A percentile compares a stretch with the other conserved stretches of the same genome.
Evolutionary conservation across 2,888 invertebrate genomes (phyloP).

Genomic region (Idaea straminata): DNA sequence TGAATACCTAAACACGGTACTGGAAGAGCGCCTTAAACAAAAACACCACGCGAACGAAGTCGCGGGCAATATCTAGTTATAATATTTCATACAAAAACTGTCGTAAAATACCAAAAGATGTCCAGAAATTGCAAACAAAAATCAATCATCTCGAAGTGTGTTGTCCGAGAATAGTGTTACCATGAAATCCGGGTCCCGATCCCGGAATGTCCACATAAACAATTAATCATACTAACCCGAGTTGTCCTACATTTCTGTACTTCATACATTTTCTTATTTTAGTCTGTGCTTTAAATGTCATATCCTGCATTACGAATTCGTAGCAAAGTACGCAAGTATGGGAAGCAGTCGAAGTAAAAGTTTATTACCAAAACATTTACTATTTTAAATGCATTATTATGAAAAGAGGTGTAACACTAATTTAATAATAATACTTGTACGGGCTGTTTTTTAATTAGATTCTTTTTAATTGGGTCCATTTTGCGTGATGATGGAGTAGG

Average conservation of each 20-base stretch:
- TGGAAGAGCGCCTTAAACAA: too few species aligned
- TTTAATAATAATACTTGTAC: too few species aligned
- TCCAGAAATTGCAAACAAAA: constrained; percentile 8
- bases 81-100: neutral
- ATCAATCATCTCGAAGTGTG: constrained; percentile 20
- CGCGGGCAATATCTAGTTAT: too few species aligned
- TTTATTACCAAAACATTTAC: constrained; percentile 11
- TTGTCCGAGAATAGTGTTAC: constrained; percentile 11
- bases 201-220: constrained; percentile 52
- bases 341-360: constrained; percentile 2
- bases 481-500: too few species aligned
- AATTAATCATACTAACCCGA: constrained; percentile 66
- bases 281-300: neutral
- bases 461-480: too few species aligned
- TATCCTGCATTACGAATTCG: neutral
- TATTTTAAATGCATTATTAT: neutral
- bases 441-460: too few species aligned
- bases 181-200: constrained; percentile 36
- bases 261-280: constrained; percentile 27
- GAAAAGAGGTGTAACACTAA: too few species aligned
- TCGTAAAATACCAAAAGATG: neutral
- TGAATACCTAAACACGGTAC: too few species aligned
- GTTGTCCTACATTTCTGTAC: constrained; percentile 40
- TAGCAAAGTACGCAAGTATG: neutral
- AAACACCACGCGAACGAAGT: too few species aligned